Base-by-base conservation (phyloP, 2,113 vertebrate species). In the Pituophis catenifer region DNA sequence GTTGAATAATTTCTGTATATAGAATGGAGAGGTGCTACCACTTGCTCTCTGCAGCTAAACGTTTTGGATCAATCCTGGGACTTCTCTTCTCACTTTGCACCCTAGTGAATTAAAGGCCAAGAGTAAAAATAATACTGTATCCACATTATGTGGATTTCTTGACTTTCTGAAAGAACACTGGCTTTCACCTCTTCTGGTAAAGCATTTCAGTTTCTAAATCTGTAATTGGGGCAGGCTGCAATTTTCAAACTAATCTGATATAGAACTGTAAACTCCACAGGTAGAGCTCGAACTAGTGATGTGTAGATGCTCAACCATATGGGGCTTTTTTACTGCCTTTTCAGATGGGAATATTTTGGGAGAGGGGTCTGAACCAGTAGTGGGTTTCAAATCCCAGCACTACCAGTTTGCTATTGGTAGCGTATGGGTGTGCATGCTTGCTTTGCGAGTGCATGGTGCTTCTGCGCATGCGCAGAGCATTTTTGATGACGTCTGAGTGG, bases 381-480 rank as follows among this genome's bases (percentile, higher is more conserved):
- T 50, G 48, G 6, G 5, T 50, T 50, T 50, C 48, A 50, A 50
- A 50, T 50, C 48, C 48, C 48, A 7, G 48, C 6, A 7, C 6
- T 50, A 50, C 48, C 48, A 1, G 48, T 50, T 50, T 6, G 6
- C 48, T 50, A 50, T 50, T 50, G 48, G 48, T 8, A 50, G 48
- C 0, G 5, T 7, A 7, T 7, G 6, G 48, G 48, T 50, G 0
- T 4, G 5, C 48, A 0, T 7, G 6, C 48, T 50, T 7, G 48
- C 48, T 50, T 48, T 50, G 48, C 0, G 5, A 50, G 48, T 6
- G 6, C 8, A 6, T 7, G 6, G 48, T 50, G 48, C 48, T 50
- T 50, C 48, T 50, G 48, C 5, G 48, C 48, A 48, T 48, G 48
- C 48, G 5, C 0, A 50, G 48, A 50, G 5, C 6, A 4, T 50